Conservation (phyloP, 2,113 vertebrate species). For the Phycodurus eques region DNA sequence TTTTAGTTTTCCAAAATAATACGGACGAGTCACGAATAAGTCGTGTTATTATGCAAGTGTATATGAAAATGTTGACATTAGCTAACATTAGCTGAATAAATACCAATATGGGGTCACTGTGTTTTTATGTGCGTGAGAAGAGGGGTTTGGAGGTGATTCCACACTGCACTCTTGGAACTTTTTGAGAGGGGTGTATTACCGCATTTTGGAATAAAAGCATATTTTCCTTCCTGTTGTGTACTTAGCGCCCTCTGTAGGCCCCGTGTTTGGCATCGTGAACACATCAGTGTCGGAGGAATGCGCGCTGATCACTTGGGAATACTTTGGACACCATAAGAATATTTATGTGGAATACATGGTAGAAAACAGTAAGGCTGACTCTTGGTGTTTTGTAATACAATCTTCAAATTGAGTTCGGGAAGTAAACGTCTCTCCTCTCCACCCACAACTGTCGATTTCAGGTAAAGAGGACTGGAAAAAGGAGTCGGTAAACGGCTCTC, state of each 20-base stretch:
- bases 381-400: conserved; percentile 27
- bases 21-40: too few relatives aligned
- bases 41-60: too few relatives aligned
- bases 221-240: conserved; percentile 67
- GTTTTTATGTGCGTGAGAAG: too few relatives aligned
- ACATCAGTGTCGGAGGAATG: conserved; percentile 81
- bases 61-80: too few relatives aligned
- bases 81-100: too few relatives aligned
- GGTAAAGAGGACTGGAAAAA: conserved; percentile 93
- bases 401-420: background rate
- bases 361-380: conserved; percentile 89
- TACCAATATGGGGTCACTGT: too few relatives aligned
- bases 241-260: conserved; percentile 80
- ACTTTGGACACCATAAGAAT: conserved; percentile 87
- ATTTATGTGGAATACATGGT: conserved; percentile 93
- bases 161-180: too few relatives aligned
- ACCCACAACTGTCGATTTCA: conserved; percentile 75
- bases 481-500: conserved; percentile 90
- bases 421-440: conserved; percentile 19
- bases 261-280: conserved; percentile 85
- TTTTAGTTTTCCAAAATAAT: too few relatives aligned
- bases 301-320: conserved; percentile 90
- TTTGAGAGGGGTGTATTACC: too few relatives aligned
- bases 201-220: background rate
- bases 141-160: too few relatives aligned